Evolutionary conservation across 1,140 invertebrate genomes (phyloP).

Genomic region (Oncopeltus fasciatus): DNA sequence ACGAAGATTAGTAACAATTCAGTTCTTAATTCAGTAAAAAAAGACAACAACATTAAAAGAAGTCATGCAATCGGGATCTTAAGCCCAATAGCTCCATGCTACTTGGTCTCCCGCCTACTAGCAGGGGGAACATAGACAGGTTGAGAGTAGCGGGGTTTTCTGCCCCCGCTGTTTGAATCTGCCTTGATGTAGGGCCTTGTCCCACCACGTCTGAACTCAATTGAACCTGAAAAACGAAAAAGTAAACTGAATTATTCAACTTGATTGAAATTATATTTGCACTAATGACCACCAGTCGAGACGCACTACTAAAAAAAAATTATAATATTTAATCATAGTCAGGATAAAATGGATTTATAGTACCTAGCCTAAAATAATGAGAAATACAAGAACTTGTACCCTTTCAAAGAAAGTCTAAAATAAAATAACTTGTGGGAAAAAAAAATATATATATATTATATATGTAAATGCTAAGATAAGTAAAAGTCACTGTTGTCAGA

Average conservation of each 20-base stretch:
- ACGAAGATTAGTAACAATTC: background rate
- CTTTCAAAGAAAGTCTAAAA: too few species aligned
- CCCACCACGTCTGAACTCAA: slow-evolving; percentile 21
- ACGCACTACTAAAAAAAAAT: too few species aligned
- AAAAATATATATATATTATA: too few species aligned
- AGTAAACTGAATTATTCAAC: background rate
- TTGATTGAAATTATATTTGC: too few species aligned
- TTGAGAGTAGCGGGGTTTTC: slow-evolving; percentile 15
- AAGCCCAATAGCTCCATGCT: background rate
- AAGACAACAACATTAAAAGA: background rate
- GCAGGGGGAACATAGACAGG: slow-evolving; percentile 22
- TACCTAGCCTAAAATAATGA: too few species aligned
- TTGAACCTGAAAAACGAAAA: slow-evolving; percentile 5
- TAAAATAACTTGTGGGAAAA: too few species aligned
- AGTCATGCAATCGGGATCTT: background rate
- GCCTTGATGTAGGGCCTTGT: slow-evolving; percentile 19
- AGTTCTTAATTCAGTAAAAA: background rate
- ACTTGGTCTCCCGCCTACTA: slow-evolving; percentile 10
- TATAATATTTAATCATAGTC: too few species aligned
- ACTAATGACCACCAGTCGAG: too few species aligned
- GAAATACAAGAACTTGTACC: too few species aligned
- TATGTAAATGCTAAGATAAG: too few species aligned
- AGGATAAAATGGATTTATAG: too few species aligned
- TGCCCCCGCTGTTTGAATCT: slow-evolving; percentile 1
- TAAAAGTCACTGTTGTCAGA: too few species aligned